phyloP scores from a whole-genome alignment of 2,797 vertebrate species.

The Karalla daura region DNA sequence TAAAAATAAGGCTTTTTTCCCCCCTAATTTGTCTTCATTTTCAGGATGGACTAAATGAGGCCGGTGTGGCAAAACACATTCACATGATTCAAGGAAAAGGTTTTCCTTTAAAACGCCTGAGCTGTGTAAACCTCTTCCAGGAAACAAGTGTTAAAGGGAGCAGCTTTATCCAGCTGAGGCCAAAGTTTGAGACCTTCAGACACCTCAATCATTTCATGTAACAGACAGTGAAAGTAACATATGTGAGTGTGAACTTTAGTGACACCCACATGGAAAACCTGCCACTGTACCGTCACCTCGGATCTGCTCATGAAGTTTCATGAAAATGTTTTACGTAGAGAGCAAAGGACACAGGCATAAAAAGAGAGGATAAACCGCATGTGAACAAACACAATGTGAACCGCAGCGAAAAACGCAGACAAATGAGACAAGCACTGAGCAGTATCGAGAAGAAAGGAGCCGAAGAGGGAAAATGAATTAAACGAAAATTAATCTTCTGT shows the following conservation, averaged over 20 bases:
- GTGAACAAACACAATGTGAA: constrained; percentile 12
- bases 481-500: background rate
- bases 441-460: constrained; percentile 10
- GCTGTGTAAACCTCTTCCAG: background rate
- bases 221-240: too few species aligned
- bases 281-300: too few species aligned
- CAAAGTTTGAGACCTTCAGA: too few species aligned
- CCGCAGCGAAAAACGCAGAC: background rate
- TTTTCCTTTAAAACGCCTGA: background rate
- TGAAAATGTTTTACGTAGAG: constrained; percentile 18
- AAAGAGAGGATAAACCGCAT: constrained; percentile 2
- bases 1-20: too few species aligned
- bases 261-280: too few species aligned
- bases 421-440: constrained; percentile 2
- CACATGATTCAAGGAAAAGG: too few species aligned
- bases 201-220: too few species aligned
- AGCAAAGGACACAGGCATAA: constrained; percentile 11
- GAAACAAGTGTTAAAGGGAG: too few species aligned
- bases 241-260: too few species aligned
- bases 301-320: constrained; percentile 43
- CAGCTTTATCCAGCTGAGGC: too few species aligned
- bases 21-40: too few species aligned
- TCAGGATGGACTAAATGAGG: background rate
- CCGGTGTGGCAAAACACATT: background rate
- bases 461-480: background rate